These are phyloP conservation scores for Macquaria australasica DNA, from an alignment of 2,113 vertebrate species.

Conservation along the genomic window DNA sequence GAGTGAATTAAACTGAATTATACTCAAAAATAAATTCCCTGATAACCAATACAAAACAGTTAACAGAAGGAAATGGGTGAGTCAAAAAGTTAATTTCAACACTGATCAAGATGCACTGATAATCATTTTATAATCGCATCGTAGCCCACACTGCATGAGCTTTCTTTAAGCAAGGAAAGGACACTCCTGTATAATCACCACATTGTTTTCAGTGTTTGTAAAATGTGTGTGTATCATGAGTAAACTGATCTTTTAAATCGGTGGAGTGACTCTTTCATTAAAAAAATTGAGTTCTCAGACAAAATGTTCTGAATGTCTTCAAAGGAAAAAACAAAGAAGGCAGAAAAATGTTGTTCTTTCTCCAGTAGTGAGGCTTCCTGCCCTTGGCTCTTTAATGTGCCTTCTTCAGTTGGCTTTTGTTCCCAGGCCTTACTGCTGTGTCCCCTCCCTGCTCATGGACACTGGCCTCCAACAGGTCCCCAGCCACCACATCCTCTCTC, in stretches of 20 bases:
- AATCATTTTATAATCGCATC: no score
- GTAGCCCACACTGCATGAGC: no score
- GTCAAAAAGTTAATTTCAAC: no score
- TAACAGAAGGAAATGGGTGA: no score
- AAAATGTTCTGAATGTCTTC: neutral
- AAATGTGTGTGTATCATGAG: neutral
- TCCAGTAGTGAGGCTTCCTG: neutral
- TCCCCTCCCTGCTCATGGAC: slow-evolving; percentile 1
- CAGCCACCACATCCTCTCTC: neutral
- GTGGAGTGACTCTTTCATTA: neutral
- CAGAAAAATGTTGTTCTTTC: neutral
- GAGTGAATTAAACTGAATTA: no score
- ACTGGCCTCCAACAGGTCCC: neutral
- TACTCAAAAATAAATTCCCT: no score
- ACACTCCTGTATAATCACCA: no score
- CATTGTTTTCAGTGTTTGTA: no score
- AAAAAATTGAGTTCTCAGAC: neutral
- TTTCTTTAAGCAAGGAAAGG: no score
- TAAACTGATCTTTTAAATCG: neutral
- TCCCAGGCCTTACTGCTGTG: neutral
- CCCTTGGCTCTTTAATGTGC: neutral
- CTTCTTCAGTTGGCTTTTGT: slow-evolving; percentile 13
- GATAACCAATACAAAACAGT: no score
- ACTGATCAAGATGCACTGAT: no score
- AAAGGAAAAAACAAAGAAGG: neutral